These are phyloP conservation scores for Neria commutata DNA, from an alignment of 2,888 invertebrate genomes.

Conservation along the genomic window DNA sequence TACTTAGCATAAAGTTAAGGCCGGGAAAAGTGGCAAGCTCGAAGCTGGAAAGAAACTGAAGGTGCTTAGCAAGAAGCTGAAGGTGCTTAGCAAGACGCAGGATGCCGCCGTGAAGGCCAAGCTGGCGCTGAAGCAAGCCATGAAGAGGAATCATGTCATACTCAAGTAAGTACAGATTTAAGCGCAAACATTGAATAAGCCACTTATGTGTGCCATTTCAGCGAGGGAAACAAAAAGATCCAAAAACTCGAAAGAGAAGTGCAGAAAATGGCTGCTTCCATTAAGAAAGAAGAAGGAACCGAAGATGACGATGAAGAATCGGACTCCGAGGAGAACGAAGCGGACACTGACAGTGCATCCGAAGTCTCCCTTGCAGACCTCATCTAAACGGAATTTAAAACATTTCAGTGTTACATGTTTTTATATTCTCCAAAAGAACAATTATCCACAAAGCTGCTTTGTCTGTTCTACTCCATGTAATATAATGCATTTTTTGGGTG, in stretches of 20 bases:
- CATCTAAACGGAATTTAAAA: no score
- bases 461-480: no score
- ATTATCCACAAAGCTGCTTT: no score
- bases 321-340: conserved; percentile 67
- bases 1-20: no score
- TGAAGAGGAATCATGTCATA: conserved; percentile 80
- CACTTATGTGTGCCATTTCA: conserved; percentile 42
- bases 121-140: conserved; percentile 76
- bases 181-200: background rate
- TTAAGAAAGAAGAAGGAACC: conserved; percentile 80
- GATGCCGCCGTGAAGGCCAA: conserved; percentile 79
- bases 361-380: no score
- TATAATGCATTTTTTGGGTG: no score
- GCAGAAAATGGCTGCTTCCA: conserved; percentile 87
- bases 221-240: conserved; percentile 81
- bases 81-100: conserved; percentile 69
- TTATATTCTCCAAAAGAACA: no score
- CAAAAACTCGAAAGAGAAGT: conserved; percentile 85
- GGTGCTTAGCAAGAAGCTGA: conserved; percentile 62
- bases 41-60: conserved; percentile 52
- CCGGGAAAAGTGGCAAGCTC: background rate
- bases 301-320: conserved; percentile 74
- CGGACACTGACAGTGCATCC: conserved; percentile 53
- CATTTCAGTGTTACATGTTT: no score
- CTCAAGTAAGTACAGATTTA: conserved; percentile 65